Evolutionary conservation across 2,888 invertebrate genomes (phyloP), one percentile per base, ranked within the genome.

Genomic region (Oasisia sp.): DNA sequence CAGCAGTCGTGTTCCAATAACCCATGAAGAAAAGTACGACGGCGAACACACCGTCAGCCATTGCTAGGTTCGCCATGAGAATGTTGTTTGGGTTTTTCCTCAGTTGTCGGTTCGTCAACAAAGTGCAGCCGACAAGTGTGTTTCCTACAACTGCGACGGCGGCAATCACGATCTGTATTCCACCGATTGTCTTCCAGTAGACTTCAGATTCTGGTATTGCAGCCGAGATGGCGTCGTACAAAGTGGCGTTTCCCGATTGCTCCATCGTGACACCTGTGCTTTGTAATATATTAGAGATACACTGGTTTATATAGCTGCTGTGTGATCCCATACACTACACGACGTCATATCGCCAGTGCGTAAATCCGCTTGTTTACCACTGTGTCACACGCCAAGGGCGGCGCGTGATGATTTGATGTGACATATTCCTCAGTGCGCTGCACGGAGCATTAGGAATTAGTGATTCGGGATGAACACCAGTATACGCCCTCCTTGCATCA

Each of bases 11-110:
- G 74, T 74, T 74, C 74, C 27, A 74, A 74, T 74, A 74, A n/a
- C 74, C 27, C 27, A 3, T 74, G 74, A 74, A n/a, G 74, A 74
- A 74, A 27, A 74, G 74, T 0, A 0, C 74, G 0, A n/a, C 14
- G 27, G 74, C 74, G 27, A 74, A 74, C n/a, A 74, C 0, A 27
- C 74, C 27, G 74, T 74, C 74, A 19, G 27, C 74, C 14, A 74
- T 27, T 7, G 74, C 74, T n/a, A 74, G 74, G 7, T 27, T 74
- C 7, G 74, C 74, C 74, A 74, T 27, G 7, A 74, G n/a, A 74
- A 74, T 74, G 27, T 74, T 74, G 74, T 74, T 74, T n/a, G 74
- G 74, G 74, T 74, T 74, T 74, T 74, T 74, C 74, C 27, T 74
- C 74, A 74, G 74, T n/a, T 74, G 74, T 19, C 74, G 74, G 74